These are phyloP conservation scores for Ericerus pela DNA, from an alignment of 1,140 invertebrate genomes.

Conservation along the genomic window DNA sequence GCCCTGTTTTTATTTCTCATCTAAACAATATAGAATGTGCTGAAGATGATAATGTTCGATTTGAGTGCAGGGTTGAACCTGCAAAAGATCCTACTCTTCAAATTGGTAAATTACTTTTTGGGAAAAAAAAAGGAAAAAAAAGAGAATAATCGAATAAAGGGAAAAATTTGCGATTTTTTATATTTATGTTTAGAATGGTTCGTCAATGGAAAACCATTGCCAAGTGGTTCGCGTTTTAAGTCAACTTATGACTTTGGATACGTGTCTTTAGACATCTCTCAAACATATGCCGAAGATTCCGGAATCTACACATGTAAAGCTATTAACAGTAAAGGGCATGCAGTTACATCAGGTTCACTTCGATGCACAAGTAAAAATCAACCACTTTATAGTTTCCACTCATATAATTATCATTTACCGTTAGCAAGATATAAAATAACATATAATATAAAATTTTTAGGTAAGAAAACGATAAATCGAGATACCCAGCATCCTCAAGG, in stretches of 20 bases:
- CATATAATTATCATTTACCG: not conserved
- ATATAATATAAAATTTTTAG: not conserved
- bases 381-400: not conserved
- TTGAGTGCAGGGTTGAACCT: conserved; percentile 88
- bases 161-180: not conserved
- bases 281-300: conserved; percentile 72
- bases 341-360: conserved; percentile 72
- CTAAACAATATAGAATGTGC: conserved; percentile 77
- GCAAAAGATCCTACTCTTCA: conserved; percentile 86
- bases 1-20: conserved; percentile 76
- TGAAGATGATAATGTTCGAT: conserved; percentile 82
- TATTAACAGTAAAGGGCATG: conserved; percentile 75
- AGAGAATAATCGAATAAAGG: not conserved
- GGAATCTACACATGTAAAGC: conserved; percentile 84
- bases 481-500: conserved; percentile 86
- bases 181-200: conserved; percentile 52
- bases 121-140: not conserved
- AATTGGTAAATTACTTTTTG: conserved; percentile 35
- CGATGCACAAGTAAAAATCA: conserved; percentile 47
- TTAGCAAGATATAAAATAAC: not conserved
- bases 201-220: conserved; percentile 66
- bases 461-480: conserved; percentile 38
- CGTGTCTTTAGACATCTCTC: conserved; percentile 64
- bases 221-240: conserved; percentile 63
- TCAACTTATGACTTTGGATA: conserved; percentile 80